A percentile compares a stretch with the other conserved stretches of the same genome.
These are phyloP conservation scores for Maniola jurtina DNA, from an alignment of 1,140 invertebrate genomes.

Conservation along the genomic window DNA sequence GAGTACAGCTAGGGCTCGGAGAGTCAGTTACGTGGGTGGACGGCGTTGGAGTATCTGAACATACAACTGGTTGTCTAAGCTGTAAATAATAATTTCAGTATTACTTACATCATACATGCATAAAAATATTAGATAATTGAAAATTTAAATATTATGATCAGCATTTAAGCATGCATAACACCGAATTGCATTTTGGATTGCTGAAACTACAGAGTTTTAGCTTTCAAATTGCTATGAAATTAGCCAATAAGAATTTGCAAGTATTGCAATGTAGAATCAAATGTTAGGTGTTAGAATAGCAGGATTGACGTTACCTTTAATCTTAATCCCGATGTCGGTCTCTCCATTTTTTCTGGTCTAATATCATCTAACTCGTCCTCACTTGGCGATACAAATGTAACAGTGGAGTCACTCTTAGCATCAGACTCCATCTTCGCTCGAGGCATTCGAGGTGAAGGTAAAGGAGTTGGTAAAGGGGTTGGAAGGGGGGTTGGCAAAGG, in stretches of 20 bases:
- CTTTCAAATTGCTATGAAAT: too few relatives aligned
- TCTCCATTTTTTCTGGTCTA: constrained; percentile 49
- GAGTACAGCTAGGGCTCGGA: constrained; percentile 71
- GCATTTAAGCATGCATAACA: neutral
- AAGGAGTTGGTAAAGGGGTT: constrained; percentile 84
- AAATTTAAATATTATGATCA: neutral
- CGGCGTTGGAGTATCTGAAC: constrained; percentile 67
- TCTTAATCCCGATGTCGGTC: constrained; percentile 56
- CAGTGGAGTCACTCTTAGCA: constrained; percentile 54
- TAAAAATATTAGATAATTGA: neutral
- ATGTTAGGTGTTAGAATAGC: too few relatives aligned
- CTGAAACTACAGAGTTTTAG: too few relatives aligned
- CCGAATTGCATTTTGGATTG: too few relatives aligned
- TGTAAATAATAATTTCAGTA: constrained; percentile 42
- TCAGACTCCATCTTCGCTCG: constrained; percentile 63
- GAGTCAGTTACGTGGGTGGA: constrained; percentile 74
- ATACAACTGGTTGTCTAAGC: constrained; percentile 74
- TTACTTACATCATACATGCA: neutral
- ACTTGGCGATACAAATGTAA: constrained; percentile 60
- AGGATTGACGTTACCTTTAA: constrained; percentile 52
- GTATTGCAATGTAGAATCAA: too few relatives aligned
- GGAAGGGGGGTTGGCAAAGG: constrained; percentile 84
- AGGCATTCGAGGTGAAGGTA: constrained; percentile 72
- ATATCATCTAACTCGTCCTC: constrained; percentile 71
- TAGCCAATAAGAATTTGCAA: too few relatives aligned